Conservation (phyloP, 2,113 vertebrate genomes). For the Macheiramphus alcinus region DNA sequence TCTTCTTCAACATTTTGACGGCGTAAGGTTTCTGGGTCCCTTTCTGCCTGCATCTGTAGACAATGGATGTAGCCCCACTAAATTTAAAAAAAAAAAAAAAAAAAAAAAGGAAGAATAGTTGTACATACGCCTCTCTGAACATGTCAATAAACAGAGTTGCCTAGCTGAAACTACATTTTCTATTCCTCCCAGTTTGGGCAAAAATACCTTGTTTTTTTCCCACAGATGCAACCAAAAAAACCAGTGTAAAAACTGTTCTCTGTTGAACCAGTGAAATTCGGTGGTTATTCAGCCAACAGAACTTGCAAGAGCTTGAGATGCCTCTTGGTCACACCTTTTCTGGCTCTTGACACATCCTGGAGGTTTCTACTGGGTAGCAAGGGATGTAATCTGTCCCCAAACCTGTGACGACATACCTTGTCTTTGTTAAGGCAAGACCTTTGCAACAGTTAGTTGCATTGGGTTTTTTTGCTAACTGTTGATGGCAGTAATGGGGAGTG, state of each 20-base stretch:
- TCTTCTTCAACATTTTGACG: slow-evolving; percentile 90
- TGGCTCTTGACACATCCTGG: background rate
- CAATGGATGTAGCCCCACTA: slow-evolving; percentile 88
- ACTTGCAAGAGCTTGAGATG: background rate
- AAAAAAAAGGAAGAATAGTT: background rate
- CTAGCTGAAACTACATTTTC: background rate
- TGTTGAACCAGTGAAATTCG: background rate
- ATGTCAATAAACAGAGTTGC: background rate
- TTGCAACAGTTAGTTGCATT: background rate
- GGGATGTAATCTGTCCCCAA: background rate
- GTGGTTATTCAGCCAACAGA: background rate
- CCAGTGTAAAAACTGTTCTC: background rate
- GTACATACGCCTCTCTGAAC: background rate
- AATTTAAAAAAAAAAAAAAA: slow-evolving; percentile 10
- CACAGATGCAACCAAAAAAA: background rate
- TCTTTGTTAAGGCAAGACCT: background rate
- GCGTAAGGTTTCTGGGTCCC: slow-evolving; percentile 86
- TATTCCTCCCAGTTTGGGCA: background rate
- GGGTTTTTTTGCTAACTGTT: background rate
- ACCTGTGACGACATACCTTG: no score
- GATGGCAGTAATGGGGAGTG: background rate
- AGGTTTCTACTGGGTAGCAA: background rate
- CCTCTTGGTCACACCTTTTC: background rate
- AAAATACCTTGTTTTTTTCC: background rate
- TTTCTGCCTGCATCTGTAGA: slow-evolving; percentile 88